phyloP scores from a whole-genome alignment of 2,888 invertebrate species.

The Exocentrus adspersus region DNA sequence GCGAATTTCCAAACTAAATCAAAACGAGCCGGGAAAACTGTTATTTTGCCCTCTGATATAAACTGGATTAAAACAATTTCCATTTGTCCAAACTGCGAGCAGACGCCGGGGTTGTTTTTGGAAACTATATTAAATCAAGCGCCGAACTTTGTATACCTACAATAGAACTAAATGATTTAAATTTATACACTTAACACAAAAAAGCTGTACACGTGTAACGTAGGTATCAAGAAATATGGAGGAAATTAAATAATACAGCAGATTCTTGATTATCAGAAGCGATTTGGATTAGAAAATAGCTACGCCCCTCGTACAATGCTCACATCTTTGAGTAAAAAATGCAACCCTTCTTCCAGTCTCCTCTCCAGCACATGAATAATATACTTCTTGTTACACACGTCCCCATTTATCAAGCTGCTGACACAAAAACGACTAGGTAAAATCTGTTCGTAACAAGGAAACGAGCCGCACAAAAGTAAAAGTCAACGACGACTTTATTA shows the following conservation, averaged over 20 bases:
- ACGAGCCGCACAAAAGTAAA: background rate
- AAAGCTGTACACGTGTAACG: too few species aligned
- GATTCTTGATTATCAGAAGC: too few species aligned
- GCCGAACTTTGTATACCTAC: background rate
- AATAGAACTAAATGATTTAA: too few species aligned
- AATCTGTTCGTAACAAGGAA: background rate
- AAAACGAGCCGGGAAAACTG: slow-evolving; percentile 13
- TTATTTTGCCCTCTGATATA: slow-evolving; percentile 3
- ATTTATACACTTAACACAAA: too few species aligned
- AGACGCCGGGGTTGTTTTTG: background rate
- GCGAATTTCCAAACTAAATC: slow-evolving; percentile 1
- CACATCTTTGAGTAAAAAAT: too few species aligned
- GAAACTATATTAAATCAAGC: background rate
- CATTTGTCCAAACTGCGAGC: background rate
- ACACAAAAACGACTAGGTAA: background rate
- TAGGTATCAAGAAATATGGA: too few species aligned
- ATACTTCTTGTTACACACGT: too few species aligned
- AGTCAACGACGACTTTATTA: background rate
- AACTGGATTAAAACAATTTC: slow-evolving; percentile 16
- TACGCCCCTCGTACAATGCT: too few species aligned
- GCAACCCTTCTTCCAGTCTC: too few species aligned
- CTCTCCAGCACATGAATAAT: too few species aligned
- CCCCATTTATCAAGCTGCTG: background rate
- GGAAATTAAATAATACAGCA: too few species aligned
- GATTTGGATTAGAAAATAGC: too few species aligned